Conservation (phyloP, 2,888 invertebrate species). For the Kryphioiulus occultus region DNA sequence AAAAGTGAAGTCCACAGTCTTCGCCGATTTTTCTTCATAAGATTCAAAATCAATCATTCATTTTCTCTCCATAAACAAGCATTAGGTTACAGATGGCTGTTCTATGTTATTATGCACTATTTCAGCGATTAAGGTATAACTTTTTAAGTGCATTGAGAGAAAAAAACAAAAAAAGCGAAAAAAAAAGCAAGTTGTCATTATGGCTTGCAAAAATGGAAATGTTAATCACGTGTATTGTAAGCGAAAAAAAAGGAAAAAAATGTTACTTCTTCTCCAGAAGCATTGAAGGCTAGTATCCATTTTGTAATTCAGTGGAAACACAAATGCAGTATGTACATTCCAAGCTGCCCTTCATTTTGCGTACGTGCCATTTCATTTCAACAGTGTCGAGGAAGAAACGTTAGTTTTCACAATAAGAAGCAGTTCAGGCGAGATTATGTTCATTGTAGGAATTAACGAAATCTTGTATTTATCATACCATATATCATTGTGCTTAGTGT, state of each 20-base stretch:
- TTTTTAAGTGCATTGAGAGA: not conserved
- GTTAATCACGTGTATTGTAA: constrained; percentile 22
- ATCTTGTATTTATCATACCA: not conserved
- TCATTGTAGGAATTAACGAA: not conserved
- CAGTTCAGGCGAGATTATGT: not conserved
- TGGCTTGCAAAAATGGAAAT: constrained; percentile 24
- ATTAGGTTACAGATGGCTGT: not conserved
- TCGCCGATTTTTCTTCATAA: constrained; percentile 1
- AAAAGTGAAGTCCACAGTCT: constrained; percentile 21
- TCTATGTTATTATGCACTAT: constrained; percentile 37
- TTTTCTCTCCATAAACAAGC: constrained; percentile 24
- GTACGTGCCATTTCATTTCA: not conserved
- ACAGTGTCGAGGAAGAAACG: constrained; percentile 9
- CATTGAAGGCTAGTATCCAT: not conserved
- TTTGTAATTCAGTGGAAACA: not conserved
- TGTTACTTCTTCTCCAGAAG: not conserved
- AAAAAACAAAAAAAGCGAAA: not conserved
- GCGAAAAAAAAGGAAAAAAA: not conserved
- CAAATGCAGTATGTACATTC: constrained; percentile 20
- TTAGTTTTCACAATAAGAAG: constrained; percentile 30
- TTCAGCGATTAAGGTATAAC: constrained; percentile 1
- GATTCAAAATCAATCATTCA: constrained; percentile 39
- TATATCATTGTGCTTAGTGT: not conserved
- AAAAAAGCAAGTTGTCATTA: constrained; percentile 24
- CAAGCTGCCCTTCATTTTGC: not conserved